phyloP scores from a whole-genome alignment of 2,888 invertebrate species.

The Dicranocentrus wangi region DNA sequence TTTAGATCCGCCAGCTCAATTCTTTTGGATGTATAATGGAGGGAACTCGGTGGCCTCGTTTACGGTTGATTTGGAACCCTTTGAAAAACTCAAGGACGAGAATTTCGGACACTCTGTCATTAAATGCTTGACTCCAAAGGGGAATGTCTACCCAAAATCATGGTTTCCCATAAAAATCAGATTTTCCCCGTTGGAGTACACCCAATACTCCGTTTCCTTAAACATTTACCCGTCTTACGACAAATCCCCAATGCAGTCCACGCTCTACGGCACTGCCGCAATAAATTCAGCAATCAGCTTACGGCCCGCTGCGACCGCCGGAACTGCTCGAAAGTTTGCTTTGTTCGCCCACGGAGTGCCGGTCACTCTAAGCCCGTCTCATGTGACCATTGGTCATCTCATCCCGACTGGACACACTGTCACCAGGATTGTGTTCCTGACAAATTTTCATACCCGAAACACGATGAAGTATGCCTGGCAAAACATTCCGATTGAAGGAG shows the following conservation, averaged over 20 bases:
- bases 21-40: constrained; percentile 70
- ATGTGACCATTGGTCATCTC: constrained; percentile 61
- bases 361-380: constrained; percentile 63
- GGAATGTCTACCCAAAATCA: constrained; percentile 57
- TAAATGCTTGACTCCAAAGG: constrained; percentile 66
- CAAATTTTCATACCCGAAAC: constrained; percentile 66
- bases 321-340: constrained; percentile 33
- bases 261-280: constrained; percentile 50
- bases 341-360: constrained; percentile 64
- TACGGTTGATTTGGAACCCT: constrained; percentile 64
- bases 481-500: constrained; percentile 63
- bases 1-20: constrained; percentile 67
- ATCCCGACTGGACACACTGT: constrained; percentile 68
- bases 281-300: constrained; percentile 48
- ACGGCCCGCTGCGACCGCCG: constrained; percentile 32
- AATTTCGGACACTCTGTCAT: constrained; percentile 69
- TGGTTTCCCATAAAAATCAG: constrained; percentile 67
- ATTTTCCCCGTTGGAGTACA: constrained; percentile 69
- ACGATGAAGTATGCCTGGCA: constrained; percentile 69
- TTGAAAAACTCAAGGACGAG: constrained; percentile 63
- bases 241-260: constrained; percentile 42
- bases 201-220: constrained; percentile 56
- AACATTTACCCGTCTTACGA: constrained; percentile 45
- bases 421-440: constrained; percentile 66
- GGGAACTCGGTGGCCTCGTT: constrained; percentile 60